These are phyloP conservation scores for Syngnathoides biaculeatus DNA, from an alignment of 2,113 vertebrate species.

Conservation along the genomic window DNA sequence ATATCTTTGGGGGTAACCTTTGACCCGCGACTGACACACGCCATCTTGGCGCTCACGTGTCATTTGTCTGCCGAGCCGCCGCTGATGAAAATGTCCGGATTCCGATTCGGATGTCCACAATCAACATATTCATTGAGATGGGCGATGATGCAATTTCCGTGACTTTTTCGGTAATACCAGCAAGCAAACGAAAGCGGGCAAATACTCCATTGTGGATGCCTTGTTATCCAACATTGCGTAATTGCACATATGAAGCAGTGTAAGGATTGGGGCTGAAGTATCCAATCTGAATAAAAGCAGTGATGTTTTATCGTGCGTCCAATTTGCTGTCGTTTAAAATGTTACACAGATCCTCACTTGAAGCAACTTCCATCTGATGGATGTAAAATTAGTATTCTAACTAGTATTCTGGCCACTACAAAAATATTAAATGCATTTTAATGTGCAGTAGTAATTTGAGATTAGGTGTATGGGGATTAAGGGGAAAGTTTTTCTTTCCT, in stretches of 20 bases:
- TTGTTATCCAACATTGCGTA: conserved; percentile 24
- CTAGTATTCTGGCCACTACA: background rate
- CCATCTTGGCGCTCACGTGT: conserved; percentile 27
- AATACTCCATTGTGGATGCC: conserved; percentile 39
- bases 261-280: conserved; percentile 11
- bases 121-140: conserved; percentile 62
- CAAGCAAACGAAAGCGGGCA: conserved; percentile 45
- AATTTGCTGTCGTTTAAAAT: conserved; percentile 16
- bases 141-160: conserved; percentile 62
- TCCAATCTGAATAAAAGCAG: conserved; percentile 36
- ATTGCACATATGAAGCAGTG: conserved; percentile 17
- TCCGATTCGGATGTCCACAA: conserved; percentile 51
- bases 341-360: background rate
- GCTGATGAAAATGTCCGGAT: conserved; percentile 45
- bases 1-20: conserved; percentile 40
- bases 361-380: background rate
- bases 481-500: background rate
- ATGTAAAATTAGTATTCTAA: background rate
- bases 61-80: conserved; percentile 44
- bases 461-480: background rate
- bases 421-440: background rate
- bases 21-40: conserved; percentile 54
- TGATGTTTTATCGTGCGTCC: conserved; percentile 19
- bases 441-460: background rate
- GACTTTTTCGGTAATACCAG: conserved; percentile 54